phyloP scores from a whole-genome alignment of 2,113 vertebrate species.

The Oryzias celebensis region DNA sequence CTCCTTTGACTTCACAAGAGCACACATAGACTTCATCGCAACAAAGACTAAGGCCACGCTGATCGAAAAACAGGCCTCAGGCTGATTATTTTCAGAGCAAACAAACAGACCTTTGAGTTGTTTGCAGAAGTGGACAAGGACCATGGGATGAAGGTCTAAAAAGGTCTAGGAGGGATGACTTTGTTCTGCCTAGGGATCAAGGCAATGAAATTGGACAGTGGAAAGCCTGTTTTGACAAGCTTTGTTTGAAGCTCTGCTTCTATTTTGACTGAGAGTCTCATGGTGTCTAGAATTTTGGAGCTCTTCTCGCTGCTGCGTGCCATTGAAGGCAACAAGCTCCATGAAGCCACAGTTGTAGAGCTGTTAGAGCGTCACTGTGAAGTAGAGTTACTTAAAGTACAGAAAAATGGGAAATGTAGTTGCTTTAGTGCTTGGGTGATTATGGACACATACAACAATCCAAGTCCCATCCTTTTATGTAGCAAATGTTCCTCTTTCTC shows the following conservation, averaged over 20 bases:
- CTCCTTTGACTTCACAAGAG: neutral
- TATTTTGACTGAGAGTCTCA: constrained; percentile 47
- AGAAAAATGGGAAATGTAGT: too few species aligned
- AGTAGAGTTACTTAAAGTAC: too few species aligned
- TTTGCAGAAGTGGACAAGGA: constrained; percentile 43
- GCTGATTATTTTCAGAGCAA: constrained; percentile 66
- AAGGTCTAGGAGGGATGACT: constrained; percentile 40
- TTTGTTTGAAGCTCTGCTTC: constrained; percentile 56
- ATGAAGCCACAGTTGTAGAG: neutral
- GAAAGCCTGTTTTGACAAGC: constrained; percentile 67
- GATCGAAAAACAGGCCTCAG: constrained; percentile 40
- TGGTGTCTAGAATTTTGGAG: constrained; percentile 23
- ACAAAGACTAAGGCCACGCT: constrained; percentile 24
- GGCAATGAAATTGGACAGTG: constrained; percentile 51
- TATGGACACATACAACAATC: too few species aligned
- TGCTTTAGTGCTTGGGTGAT: too few species aligned
- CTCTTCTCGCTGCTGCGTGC: constrained; percentile 4
- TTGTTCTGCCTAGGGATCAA: constrained; percentile 52
- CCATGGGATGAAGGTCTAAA: constrained; percentile 14
- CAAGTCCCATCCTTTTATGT: too few species aligned
- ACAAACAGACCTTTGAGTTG: constrained; percentile 57
- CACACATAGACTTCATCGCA: constrained; percentile 22
- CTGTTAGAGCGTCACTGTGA: too few species aligned
- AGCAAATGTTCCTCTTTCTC: too few species aligned
- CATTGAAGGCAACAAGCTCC: constrained; percentile 9